Evolutionary conservation across 2,113 vertebrate genomes (phyloP), one percentile per base, ranked within the genome.

Genomic region (Charina bottae): DNA sequence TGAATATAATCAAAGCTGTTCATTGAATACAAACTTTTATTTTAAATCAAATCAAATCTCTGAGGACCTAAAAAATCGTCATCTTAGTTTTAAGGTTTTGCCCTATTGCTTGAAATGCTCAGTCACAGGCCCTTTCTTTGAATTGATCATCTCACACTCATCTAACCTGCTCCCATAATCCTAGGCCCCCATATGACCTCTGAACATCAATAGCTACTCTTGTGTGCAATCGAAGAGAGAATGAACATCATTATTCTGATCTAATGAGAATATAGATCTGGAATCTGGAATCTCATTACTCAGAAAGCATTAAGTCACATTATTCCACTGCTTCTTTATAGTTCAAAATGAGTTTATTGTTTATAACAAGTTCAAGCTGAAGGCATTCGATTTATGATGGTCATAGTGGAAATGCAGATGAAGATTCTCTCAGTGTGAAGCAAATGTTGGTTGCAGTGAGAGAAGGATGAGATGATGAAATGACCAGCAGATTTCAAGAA

Each of bases 141-240:
- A 21, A 17, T 2, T 21, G 1, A 46, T 42, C 58, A 15, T 33
- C 37, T 59, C 58, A 37, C n/a, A 83, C 21, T 21, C 28, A 28
- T 42, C 53, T 62, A 26, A 62, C 4, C 15, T 56, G 13, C n/a
- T 58, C 17, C 19, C 7, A 42, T 23, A 78, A 2, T 54, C 53
- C 7, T 24, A 26, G 33, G 53, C 7, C 55, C 89, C 17, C 23
- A 28, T 46, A 55, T 90, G 54, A 90, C 55, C 24, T 83, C 55
- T 90, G 37, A 55, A 87, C 89, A 93, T 85, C 0, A 86, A 92
- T 88, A 64, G 15, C 0, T 17, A 62, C 91, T 91, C 78, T 92
- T 58, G n/a, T 94, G 28, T 92, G 10, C 11, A 91, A 87, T 72
- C 42, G 55, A 90, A 24, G 12, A 68, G 62, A n/a, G 28, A 68